phyloP scores from a whole-genome alignment of 2,113 vertebrate genomes.

The Pantherophis guttatus region DNA sequence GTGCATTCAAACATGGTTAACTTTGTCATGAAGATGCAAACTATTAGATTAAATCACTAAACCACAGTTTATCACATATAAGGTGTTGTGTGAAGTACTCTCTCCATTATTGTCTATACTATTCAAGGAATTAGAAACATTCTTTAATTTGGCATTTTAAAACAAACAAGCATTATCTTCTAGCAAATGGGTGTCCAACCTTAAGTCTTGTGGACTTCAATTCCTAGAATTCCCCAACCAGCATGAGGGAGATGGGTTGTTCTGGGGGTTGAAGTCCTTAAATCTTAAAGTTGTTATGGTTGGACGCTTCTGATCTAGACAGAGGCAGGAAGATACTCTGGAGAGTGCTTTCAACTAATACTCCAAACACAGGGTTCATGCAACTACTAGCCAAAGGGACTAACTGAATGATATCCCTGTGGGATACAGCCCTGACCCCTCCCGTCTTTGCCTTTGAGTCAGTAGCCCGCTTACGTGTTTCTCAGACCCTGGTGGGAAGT shows the following conservation, averaged over 20 bases:
- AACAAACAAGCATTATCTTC: neutral
- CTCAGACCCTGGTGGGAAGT: constrained; percentile 26
- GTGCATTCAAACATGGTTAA: neutral
- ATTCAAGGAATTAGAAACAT: neutral
- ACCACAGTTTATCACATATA: neutral
- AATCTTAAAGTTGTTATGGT: neutral
- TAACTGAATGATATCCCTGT: too few species aligned
- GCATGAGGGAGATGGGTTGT: neutral
- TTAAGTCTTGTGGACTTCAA: neutral
- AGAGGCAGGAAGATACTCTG: neutral
- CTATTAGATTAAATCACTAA: neutral
- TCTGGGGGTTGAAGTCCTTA: neutral
- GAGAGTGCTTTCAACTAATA: neutral
- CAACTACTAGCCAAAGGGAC: neutral
- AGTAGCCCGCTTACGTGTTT: constrained; percentile 13
- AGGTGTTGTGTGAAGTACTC: neutral
- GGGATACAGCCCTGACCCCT: neutral
- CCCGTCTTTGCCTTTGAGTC: neutral
- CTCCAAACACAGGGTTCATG: too few species aligned
- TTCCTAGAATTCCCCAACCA: neutral
- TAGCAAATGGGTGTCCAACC: neutral
- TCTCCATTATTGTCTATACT: neutral
- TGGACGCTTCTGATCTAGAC: neutral
- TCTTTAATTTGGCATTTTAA: neutral
- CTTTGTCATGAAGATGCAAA: neutral